These are phyloP conservation scores for Laupala kohalensis DNA, from an alignment of 1,140 invertebrate species.

Conservation along the genomic window DNA sequence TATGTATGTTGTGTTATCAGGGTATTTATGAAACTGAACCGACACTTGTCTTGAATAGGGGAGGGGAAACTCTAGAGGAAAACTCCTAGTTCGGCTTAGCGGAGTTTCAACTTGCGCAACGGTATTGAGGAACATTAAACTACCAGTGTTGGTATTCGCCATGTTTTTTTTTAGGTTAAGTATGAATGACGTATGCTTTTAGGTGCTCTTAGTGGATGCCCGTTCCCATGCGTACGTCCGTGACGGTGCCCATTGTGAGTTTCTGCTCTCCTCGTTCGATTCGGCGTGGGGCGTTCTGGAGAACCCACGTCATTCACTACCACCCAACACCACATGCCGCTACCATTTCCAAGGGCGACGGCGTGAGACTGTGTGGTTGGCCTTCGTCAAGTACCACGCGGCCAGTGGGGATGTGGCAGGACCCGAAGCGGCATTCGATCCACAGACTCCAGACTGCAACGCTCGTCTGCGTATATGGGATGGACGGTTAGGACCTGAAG, in stretches of 20 bases:
- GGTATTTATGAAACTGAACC: too few relatives aligned
- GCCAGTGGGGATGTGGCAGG: conserved; percentile 42
- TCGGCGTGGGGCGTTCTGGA: conserved; percentile 47
- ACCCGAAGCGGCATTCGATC: conserved; percentile 46
- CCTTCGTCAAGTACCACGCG: conserved; percentile 69
- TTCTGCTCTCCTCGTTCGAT: conserved; percentile 59
- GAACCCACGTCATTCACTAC: conserved; percentile 32
- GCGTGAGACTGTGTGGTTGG: conserved; percentile 69
- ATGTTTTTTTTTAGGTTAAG: too few relatives aligned
- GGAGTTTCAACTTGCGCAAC: too few relatives aligned
- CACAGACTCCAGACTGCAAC: conserved; percentile 47
- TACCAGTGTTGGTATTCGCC: too few relatives aligned
- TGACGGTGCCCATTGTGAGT: conserved; percentile 57
- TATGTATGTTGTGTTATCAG: too few relatives aligned
- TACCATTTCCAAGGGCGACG: conserved; percentile 46
- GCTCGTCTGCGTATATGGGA: conserved; percentile 62
- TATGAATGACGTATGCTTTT: too few relatives aligned
- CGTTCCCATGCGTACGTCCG: conserved; percentile 58
- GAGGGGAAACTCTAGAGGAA: too few relatives aligned
- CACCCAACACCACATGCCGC: conserved; percentile 35
- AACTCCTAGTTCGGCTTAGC: too few relatives aligned
- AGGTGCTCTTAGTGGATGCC: conserved; percentile 58
- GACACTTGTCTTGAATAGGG: too few relatives aligned
- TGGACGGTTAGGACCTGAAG: conserved; percentile 35
- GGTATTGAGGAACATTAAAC: too few relatives aligned